Conservation (phyloP, 2,113 vertebrate genomes). For the Nerophis ophidion region DNA sequence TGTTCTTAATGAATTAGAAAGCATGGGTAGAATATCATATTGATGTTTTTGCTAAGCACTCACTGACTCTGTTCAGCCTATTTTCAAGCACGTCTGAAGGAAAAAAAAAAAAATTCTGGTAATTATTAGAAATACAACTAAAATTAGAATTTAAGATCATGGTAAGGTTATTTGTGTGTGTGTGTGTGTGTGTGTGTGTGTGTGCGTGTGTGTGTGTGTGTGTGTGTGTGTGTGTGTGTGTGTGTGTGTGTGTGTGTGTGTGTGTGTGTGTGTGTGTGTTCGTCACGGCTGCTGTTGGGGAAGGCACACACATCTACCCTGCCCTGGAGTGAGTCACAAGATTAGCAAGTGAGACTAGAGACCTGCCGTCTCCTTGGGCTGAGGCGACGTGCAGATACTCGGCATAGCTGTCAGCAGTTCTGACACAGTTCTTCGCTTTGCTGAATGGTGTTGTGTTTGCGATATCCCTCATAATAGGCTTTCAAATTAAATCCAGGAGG, state of each 20-base stretch:
- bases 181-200: conserved; percentile 11
- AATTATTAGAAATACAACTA: not conserved
- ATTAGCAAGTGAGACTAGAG: conserved; percentile 57
- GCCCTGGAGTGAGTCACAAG: conserved; percentile 47
- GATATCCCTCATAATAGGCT: conserved; percentile 50
- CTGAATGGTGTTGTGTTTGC: conserved; percentile 51
- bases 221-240: not conserved
- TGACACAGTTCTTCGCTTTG: conserved; percentile 47
- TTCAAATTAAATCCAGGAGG: conserved; percentile 50
- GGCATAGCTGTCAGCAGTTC: conserved; percentile 60
- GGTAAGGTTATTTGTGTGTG: not conserved
- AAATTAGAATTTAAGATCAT: not conserved
- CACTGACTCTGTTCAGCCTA: not conserved
- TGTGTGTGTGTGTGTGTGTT: conserved; percentile 14
- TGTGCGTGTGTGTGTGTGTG: not conserved
- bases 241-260: conserved; percentile 6
- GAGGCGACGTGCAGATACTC: conserved; percentile 48
- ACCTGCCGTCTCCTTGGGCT: conserved; percentile 49
- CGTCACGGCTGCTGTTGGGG: conserved; percentile 32
- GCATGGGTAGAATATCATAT: too few species aligned
- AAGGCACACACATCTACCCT: conserved; percentile 43
- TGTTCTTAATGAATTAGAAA: too few species aligned
- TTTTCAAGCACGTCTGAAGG: not conserved
- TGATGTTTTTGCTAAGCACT: too few species aligned
- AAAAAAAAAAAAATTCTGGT: not conserved